Conservation (phyloP, 2,797 vertebrate genomes). For the Hydrophis major region DNA sequence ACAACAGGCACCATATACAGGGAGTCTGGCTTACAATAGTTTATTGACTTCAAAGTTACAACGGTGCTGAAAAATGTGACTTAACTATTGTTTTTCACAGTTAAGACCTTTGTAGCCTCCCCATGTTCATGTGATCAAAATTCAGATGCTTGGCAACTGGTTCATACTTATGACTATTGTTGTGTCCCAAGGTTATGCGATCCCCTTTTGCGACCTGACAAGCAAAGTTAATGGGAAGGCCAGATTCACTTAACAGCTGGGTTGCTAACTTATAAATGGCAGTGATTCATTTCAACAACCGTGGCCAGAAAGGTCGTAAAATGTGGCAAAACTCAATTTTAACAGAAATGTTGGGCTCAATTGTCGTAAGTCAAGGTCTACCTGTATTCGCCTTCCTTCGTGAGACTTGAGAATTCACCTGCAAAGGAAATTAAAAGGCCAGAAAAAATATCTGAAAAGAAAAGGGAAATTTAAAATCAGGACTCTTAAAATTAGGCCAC, state of each 20-base stretch:
- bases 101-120: background rate
- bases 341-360: too few species aligned
- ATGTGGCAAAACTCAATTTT: too few species aligned
- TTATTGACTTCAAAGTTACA: too few species aligned
- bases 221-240: too few species aligned
- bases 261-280: too few species aligned
- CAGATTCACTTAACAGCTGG: too few species aligned
- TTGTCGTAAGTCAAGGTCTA: background rate
- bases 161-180: background rate
- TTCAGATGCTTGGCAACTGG: background rate
- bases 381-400: background rate
- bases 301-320: too few species aligned
- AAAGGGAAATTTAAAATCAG: background rate
- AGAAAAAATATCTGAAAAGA: background rate
- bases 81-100: background rate
- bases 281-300: too few species aligned
- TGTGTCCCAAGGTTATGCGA: background rate
- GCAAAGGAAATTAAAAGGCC: background rate
- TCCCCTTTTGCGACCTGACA: background rate
- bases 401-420: background rate
- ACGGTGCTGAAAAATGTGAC: too few species aligned
- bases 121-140: background rate
- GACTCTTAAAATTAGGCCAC: background rate
- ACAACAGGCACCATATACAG: too few species aligned
- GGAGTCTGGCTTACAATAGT: too few species aligned